phyloP scores from a whole-genome alignment of 1,140 invertebrate species.

The Scaptomyza pallida region DNA sequence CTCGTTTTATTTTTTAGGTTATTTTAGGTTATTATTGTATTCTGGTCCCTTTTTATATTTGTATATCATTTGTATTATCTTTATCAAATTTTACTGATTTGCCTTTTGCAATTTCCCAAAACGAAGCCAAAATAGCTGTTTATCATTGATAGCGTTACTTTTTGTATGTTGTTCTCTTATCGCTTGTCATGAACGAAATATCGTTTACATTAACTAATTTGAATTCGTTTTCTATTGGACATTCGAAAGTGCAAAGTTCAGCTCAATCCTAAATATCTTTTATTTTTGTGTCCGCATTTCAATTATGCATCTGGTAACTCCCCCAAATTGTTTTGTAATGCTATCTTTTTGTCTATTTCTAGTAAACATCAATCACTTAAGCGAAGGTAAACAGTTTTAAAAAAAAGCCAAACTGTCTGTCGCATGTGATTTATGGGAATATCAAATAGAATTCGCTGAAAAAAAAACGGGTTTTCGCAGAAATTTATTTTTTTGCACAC shows the following conservation, averaged over 20 bases:
- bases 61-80: conserved; percentile 17
- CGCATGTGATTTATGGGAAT: conserved; percentile 33
- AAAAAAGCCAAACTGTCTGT: conserved; percentile 12
- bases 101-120: conserved; percentile 3
- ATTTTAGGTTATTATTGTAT: conserved; percentile 50
- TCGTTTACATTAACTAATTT: too few species aligned
- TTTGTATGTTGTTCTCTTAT: neutral
- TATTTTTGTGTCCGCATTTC: neutral
- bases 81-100: conserved; percentile 34
- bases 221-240: neutral
- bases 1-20: conserved; percentile 6
- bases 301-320: neutral
- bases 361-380: conserved; percentile 29
- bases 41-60: conserved; percentile 13
- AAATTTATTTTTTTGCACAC: conserved; percentile 1
- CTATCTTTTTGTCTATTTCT: neutral
- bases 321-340: neutral
- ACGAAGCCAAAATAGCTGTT: neutral
- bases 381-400: conserved; percentile 16
- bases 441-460: conserved; percentile 17
- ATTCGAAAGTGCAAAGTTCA: neutral
- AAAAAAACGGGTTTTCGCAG: conserved; percentile 26
- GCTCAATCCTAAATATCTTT: neutral
- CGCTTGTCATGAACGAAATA: neutral
- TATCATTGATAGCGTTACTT: conserved; percentile 1